Evolutionary conservation across 2,797 vertebrate genomes (phyloP).

Genomic region (Aplochiton taeniatus): DNA sequence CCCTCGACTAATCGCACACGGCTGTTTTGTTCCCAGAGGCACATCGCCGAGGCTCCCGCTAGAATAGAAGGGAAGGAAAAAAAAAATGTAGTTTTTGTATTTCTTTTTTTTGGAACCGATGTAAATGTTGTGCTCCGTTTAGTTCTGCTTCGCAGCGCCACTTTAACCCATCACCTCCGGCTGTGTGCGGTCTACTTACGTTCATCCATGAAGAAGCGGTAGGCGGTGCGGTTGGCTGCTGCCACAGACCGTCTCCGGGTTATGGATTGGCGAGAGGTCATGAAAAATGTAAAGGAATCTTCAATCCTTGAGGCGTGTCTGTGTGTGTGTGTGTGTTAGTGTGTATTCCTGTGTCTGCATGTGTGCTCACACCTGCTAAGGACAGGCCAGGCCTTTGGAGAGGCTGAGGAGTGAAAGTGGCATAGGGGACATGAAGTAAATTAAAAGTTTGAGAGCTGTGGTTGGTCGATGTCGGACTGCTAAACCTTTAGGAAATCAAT

Average conservation of each 20-base stretch:
- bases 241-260: background rate
- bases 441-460: slow-evolving; percentile 33
- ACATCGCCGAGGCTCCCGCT: slow-evolving; percentile 1
- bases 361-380: too few species aligned
- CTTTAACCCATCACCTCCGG: slow-evolving; percentile 10
- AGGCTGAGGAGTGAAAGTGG: slow-evolving; percentile 27
- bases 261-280: slow-evolving; percentile 29
- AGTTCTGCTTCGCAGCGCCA: slow-evolving; percentile 1
- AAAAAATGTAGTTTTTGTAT: too few species aligned
- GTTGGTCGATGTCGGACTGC: slow-evolving; percentile 31
- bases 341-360: background rate
- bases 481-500: slow-evolving; percentile 39
- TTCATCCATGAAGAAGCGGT: slow-evolving; percentile 20
- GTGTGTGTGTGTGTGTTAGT: background rate
- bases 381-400: slow-evolving; percentile 7
- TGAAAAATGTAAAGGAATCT: slow-evolving; percentile 21
- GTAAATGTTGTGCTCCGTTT: slow-evolving; percentile 25
- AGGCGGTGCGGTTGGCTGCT: background rate
- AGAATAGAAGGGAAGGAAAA: background rate
- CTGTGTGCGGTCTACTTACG: slow-evolving; percentile 7
- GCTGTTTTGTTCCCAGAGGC: slow-evolving; percentile 46
- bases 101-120: background rate
- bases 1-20: slow-evolving; percentile 48
- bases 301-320: background rate
- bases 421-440: slow-evolving; percentile 27